Conservation (phyloP, 1,140 invertebrate genomes). For the Tenebrio molitor region DNA sequence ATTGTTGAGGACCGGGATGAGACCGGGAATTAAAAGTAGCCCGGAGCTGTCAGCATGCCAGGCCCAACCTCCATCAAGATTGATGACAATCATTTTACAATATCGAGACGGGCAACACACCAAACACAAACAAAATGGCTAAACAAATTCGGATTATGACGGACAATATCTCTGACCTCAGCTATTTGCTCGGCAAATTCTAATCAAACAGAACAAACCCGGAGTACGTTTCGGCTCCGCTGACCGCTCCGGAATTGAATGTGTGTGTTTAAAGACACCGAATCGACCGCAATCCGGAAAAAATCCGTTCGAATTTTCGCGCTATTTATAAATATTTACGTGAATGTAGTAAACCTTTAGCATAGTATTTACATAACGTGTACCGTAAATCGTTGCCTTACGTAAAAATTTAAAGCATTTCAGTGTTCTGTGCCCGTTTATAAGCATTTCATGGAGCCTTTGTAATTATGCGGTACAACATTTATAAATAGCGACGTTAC, state of each 20-base stretch:
- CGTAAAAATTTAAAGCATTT: not conserved
- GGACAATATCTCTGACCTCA: conserved; percentile 30
- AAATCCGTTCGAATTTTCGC: no score
- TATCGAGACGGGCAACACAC: conserved; percentile 26
- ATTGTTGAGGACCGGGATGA: conserved; percentile 39
- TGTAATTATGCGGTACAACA: not conserved
- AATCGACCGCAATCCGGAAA: not conserved
- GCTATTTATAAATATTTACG: no score
- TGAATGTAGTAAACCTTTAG: no score
- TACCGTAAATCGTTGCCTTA: no score
- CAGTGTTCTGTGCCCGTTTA: not conserved
- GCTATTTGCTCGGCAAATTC: conserved; percentile 36
- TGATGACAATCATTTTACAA: conserved; percentile 35
- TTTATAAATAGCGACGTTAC: not conserved
- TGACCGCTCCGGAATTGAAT: not conserved
- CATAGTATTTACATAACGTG: no score
- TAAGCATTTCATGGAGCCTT: not conserved
- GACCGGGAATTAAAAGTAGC: conserved; percentile 37
- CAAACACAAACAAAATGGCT: conserved; percentile 37
- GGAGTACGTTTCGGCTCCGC: conserved; percentile 4
- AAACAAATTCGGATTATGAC: conserved; percentile 39
- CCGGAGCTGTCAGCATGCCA: conserved; percentile 32
- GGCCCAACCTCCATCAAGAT: conserved; percentile 29
- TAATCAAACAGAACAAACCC: conserved; percentile 12
- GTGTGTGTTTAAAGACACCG: not conserved